Evolutionary conservation across 2,888 invertebrate genomes (phyloP).

Genomic region (Melanophora roralis): DNA sequence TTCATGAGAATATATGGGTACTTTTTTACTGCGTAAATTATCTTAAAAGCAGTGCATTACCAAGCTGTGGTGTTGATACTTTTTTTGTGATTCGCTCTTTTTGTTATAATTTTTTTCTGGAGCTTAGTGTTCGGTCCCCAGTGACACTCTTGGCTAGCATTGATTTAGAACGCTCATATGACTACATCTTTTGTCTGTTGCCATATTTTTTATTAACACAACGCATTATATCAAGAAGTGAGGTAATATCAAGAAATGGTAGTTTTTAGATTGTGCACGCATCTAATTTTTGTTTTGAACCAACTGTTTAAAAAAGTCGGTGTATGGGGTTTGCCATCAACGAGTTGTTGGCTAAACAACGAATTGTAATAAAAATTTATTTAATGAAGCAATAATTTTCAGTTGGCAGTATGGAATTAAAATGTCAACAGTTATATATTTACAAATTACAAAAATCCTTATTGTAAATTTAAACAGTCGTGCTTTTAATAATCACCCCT

Average conservation of each 20-base stretch:
- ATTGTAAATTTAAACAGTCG: constrained; percentile 26
- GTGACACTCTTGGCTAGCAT: too few species aligned
- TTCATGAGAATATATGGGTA: too few species aligned
- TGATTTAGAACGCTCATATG: constrained; percentile 22
- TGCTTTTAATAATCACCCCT: too few species aligned
- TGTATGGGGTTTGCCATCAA: neutral
- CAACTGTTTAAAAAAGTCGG: neutral
- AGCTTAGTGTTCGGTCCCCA: too few species aligned
- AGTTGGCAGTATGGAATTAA: neutral
- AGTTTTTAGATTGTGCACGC: neutral
- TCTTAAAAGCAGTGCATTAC: too few species aligned
- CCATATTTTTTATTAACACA: neutral
- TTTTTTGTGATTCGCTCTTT: too few species aligned
- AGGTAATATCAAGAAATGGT: too few species aligned
- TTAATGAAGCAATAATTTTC: neutral
- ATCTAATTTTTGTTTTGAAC: constrained; percentile 10
- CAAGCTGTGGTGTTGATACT: too few species aligned
- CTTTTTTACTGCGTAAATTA: too few species aligned
- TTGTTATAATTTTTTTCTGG: too few species aligned
- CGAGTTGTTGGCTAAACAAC: neutral
- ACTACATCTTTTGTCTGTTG: constrained; percentile 25
- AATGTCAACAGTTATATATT: too few species aligned
- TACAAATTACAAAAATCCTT: too few species aligned
- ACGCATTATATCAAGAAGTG: neutral
- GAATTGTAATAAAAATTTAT: constrained; percentile 24